Percentiles rank a stretch among this genome's conserved stretches.
phyloP scores from a whole-genome alignment of 2,797 vertebrate genomes.

The Sebastes hubbsi region DNA sequence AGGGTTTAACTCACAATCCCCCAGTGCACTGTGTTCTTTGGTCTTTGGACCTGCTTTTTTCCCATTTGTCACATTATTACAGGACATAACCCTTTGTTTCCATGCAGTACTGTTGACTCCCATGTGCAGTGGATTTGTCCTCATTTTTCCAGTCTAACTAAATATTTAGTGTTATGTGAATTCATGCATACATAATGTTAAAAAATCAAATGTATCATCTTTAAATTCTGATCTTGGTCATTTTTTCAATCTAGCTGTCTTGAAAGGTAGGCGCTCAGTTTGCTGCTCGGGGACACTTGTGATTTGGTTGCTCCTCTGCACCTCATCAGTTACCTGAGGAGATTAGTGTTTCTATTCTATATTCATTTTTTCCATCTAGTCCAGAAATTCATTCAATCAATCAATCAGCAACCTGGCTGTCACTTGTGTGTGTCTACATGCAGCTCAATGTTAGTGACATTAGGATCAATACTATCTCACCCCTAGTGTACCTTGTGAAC shows the following conservation, averaged over 20 bases:
- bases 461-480: too few relatives aligned
- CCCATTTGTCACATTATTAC: not conserved
- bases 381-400: not conserved
- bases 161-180: too few relatives aligned
- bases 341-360: not conserved
- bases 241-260: not conserved
- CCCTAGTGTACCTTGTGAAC: not conserved
- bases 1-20: constrained; percentile 16
- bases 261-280: not conserved
- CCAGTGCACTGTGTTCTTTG: not conserved
- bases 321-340: not conserved
- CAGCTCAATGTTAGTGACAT: not conserved
- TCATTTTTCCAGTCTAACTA: not conserved
- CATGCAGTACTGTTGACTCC: not conserved
- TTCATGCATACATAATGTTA: too few relatives aligned
- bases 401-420: not conserved
- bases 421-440: not conserved
- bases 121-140: not conserved
- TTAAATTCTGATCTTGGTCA: not conserved
- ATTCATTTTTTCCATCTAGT: not conserved
- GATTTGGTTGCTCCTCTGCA: not conserved
- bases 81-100: not conserved
- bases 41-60: not conserved
- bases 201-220: too few relatives aligned
- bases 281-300: not conserved